Evolutionary conservation across 2,888 invertebrate genomes (phyloP).

Genomic region (Dryococelus australis): DNA sequence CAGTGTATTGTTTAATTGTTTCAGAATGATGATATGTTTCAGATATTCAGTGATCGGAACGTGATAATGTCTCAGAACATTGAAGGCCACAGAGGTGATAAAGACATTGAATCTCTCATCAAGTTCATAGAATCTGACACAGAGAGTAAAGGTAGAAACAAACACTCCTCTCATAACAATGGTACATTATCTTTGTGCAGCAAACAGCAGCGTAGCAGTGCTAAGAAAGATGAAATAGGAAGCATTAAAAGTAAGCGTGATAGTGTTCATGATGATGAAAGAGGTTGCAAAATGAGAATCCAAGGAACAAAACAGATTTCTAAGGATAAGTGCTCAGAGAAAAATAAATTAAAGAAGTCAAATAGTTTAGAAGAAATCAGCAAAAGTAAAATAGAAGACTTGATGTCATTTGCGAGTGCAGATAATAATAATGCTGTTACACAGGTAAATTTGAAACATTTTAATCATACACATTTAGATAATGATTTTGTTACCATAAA

Average conservation of each 20-base stretch:
- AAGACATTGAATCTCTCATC: constrained; percentile 78
- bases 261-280: constrained; percentile 52
- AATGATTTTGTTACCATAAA: constrained; percentile 8
- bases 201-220: constrained; percentile 36
- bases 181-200: constrained; percentile 41
- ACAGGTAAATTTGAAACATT: neutral
- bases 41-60: constrained; percentile 50
- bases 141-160: constrained; percentile 55
- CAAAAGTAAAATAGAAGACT: constrained; percentile 75
- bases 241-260: constrained; percentile 50
- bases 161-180: constrained; percentile 53
- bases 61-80: constrained; percentile 63
- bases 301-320: constrained; percentile 43
- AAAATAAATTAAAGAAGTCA: constrained; percentile 68
- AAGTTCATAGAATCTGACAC: constrained; percentile 75
- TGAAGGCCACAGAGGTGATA: constrained; percentile 80
- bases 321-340: constrained; percentile 58
- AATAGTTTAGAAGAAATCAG: constrained; percentile 84
- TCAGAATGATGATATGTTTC: constrained; percentile 39
- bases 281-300: constrained; percentile 20
- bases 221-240: constrained; percentile 33
- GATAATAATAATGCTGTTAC: neutral
- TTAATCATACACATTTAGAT: neutral
- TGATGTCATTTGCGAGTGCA: constrained; percentile 57
- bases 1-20: neutral